phyloP scores from a whole-genome alignment of 1,140 invertebrate species.

The Ips typographus region DNA sequence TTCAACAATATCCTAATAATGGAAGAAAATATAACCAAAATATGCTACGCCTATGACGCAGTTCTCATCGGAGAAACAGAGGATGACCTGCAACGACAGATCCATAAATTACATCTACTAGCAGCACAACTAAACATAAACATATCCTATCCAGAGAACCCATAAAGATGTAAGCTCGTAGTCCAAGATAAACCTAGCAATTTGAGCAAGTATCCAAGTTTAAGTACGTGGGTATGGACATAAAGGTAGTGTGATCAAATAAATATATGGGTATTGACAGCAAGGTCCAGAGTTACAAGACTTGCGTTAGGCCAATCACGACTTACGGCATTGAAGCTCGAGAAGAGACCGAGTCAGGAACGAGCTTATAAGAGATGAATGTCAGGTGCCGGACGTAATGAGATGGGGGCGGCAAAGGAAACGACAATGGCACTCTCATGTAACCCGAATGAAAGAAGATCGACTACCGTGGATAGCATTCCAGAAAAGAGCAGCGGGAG shows the following conservation, averaged over 20 bases:
- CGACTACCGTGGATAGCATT: too few relatives aligned
- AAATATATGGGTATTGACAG: slow-evolving; percentile 3
- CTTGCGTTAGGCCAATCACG: background rate
- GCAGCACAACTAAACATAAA: background rate
- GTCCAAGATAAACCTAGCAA: background rate
- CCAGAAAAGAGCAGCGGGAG: too few relatives aligned
- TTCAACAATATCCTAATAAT: too few relatives aligned
- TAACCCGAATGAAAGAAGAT: too few relatives aligned
- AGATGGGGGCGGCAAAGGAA: too few relatives aligned
- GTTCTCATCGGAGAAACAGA: background rate
- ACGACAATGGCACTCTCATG: too few relatives aligned
- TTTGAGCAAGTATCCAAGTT: background rate
- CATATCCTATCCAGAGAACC: background rate
- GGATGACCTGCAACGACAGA: slow-evolving; percentile 2
- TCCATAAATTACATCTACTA: slow-evolving; percentile 3
- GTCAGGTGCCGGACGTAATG: too few relatives aligned
- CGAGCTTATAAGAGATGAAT: too few relatives aligned
- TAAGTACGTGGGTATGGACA: background rate
- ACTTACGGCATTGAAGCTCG: too few relatives aligned
- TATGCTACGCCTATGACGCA: too few relatives aligned
- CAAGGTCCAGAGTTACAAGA: slow-evolving; percentile 1
- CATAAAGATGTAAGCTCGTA: slow-evolving; percentile 3
- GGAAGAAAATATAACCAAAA: too few relatives aligned
- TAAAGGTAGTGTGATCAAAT: background rate
- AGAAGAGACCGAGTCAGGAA: too few relatives aligned